Base-by-base conservation (phyloP, 2,888 invertebrate genomes). In the Nemurella pictetii region DNA sequence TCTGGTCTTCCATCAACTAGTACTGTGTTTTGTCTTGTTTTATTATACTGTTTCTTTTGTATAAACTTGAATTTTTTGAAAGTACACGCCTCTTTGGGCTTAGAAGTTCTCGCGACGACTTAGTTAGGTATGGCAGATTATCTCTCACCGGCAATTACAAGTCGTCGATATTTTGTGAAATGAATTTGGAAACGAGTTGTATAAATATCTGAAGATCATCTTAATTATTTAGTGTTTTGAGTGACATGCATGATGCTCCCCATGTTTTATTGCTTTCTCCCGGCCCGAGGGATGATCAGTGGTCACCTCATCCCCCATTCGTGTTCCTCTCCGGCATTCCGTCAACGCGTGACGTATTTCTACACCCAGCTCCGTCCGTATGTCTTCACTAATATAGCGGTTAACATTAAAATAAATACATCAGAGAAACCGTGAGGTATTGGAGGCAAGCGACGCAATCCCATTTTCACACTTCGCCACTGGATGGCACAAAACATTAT, bases 361-460 rank as follows among this genome's bases (percentile, higher is more conserved):
- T 55, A 55, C 55, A 55, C 55, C 55, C 55, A 55, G 55, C 55
- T 55, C 55, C 55, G 55, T 55, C 55, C 55, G 20, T 12, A 78
- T 78, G n/a, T n/a, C 78, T 78, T 30, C 78, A 30, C 78, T 78
- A 78, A 78, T 78, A 78, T 78, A 78, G 78, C 78, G 78, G 28
- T 78, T 29, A 78, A 78, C 28, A 78, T 30, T 29, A 30, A 28
- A 78, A 78, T 78, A 29, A 78, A 29, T 28, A 29, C 28, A 78
- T 29, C 55, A 55, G 55, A 55, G 55, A 55, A 12, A 55, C 55
- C 55, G 55, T 55, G 55, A 55, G 55, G 55, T 55, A 55, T 55
- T 55, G 55, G 55, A 55, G 55, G 55, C 55, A 55, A 55, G 55
- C 55, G 55, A 55, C 55, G 55, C 55, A 55, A 55, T 55, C 55